Conservation (phyloP, 2,113 vertebrate species). For the Ameiurus melas region DNA sequence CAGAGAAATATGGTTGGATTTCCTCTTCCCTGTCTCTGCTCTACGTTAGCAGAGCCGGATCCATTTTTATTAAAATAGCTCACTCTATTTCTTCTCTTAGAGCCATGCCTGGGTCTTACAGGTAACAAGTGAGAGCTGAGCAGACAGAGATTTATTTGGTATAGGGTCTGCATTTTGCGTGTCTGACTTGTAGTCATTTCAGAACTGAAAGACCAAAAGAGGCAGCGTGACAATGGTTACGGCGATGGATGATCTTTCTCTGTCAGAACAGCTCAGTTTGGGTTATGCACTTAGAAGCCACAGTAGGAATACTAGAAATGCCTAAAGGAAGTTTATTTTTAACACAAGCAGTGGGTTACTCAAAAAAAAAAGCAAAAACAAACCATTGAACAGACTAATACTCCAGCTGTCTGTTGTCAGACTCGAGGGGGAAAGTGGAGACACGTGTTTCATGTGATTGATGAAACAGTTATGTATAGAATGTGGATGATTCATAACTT, state of each 20-base stretch:
- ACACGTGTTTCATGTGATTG: slow-evolving; percentile 29
- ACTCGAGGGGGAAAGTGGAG: slow-evolving; percentile 23
- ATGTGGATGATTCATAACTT: slow-evolving; percentile 6
- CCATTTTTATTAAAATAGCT: slow-evolving; percentile 55
- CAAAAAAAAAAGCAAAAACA: background rate
- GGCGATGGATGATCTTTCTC: slow-evolving; percentile 34
- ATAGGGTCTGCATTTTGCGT: background rate
- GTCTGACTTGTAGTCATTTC: slow-evolving; percentile 19
- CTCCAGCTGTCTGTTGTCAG: slow-evolving; percentile 17
- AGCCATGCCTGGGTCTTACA: slow-evolving; percentile 15
- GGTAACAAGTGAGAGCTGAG: slow-evolving; percentile 26
- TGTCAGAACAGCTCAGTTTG: slow-evolving; percentile 38
- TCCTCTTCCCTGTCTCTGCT: slow-evolving; percentile 48
- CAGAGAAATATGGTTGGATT: slow-evolving; percentile 50
- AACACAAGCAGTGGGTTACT: slow-evolving; percentile 14
- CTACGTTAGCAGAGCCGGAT: slow-evolving; percentile 52
- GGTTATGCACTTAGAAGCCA: slow-evolving; percentile 15
- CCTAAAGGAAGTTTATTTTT: slow-evolving; percentile 38
- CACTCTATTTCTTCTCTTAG: slow-evolving; percentile 12
- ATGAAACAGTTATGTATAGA: slow-evolving; percentile 14
- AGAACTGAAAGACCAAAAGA: slow-evolving; percentile 1
- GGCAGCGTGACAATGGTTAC: slow-evolving; percentile 26
- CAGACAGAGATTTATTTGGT: slow-evolving; percentile 41
- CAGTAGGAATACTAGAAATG: slow-evolving; percentile 23
- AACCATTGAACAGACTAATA: slow-evolving; percentile 12